phyloP scores from a whole-genome alignment of 2,797 vertebrate genomes.

The Liparis tanakae region DNA sequence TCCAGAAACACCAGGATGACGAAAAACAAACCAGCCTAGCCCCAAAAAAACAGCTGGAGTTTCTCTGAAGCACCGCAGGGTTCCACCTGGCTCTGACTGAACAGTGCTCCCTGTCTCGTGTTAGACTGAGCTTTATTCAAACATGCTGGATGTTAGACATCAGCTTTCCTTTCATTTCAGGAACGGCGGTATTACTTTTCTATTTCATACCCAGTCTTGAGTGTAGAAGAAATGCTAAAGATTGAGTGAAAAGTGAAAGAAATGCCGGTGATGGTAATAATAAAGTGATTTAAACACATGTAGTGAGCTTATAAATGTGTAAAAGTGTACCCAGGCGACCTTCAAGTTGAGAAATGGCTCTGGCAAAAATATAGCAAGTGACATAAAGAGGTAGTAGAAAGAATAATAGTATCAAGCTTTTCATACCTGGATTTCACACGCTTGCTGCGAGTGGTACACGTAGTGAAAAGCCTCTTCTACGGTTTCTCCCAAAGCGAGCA shows the following conservation, averaged over 20 bases:
- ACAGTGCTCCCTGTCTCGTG: conserved; percentile 21
- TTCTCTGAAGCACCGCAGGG: conserved; percentile 36
- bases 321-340: conserved; percentile 1
- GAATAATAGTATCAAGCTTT: conserved; percentile 24
- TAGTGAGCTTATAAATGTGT: background rate
- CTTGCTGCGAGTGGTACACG: conserved; percentile 91
- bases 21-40: conserved; percentile 12
- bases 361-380: background rate
- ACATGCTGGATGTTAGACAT: conserved; percentile 34
- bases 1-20: conserved; percentile 21
- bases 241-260: conserved; percentile 14
- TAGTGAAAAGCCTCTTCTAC: conserved; percentile 96
- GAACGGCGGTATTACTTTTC: conserved; percentile 7
- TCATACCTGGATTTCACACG: conserved; percentile 94
- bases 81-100: conserved; percentile 46
- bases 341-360: conserved; percentile 6
- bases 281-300: background rate
- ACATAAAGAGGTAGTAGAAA: background rate
- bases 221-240: conserved; percentile 10
- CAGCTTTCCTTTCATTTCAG: conserved; percentile 27
- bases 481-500: conserved; percentile 93
- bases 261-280: background rate
- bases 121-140: conserved; percentile 56
- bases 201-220: conserved; percentile 8
- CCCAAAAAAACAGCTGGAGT: conserved; percentile 24